phyloP scores from a whole-genome alignment of 2,113 vertebrate genomes.

The Ciconia boyciana region DNA sequence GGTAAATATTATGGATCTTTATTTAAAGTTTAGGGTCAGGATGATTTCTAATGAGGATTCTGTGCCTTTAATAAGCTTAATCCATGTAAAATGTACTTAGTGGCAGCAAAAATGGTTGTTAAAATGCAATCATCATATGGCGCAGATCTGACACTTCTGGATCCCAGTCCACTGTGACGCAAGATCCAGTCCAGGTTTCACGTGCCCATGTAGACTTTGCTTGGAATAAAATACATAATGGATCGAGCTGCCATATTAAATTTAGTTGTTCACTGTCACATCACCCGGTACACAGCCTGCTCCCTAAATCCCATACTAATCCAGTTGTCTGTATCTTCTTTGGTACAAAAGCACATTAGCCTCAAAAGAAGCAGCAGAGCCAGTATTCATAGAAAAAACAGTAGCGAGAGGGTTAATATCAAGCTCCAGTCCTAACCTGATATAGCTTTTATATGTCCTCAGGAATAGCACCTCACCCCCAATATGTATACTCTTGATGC shows the following conservation, averaged over 20 bases:
- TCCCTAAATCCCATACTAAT: conserved; percentile 55
- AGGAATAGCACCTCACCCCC: neutral
- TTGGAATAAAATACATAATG: conserved; percentile 52
- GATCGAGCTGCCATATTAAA: conserved; percentile 64
- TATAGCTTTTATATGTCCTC: neutral
- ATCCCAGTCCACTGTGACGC: neutral
- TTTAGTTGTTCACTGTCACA: conserved; percentile 39
- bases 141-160: neutral
- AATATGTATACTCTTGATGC: neutral
- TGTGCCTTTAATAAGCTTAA: neutral
- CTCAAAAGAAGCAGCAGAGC: conserved; percentile 1
- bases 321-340: conserved; percentile 33
- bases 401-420: conserved; percentile 4
- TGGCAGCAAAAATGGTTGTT: neutral
- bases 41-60: neutral
- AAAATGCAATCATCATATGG: neutral
- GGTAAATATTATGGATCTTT: neutral
- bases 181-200: conserved; percentile 42
- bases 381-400: neutral
- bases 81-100: neutral
- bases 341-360: conserved; percentile 30
- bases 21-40: conserved; percentile 18
- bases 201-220: neutral
- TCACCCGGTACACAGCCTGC: neutral
- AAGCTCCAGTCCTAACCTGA: neutral